Base-by-base conservation (phyloP, 1,140 invertebrate species). In the Cardiocondyla obscurior region DNA sequence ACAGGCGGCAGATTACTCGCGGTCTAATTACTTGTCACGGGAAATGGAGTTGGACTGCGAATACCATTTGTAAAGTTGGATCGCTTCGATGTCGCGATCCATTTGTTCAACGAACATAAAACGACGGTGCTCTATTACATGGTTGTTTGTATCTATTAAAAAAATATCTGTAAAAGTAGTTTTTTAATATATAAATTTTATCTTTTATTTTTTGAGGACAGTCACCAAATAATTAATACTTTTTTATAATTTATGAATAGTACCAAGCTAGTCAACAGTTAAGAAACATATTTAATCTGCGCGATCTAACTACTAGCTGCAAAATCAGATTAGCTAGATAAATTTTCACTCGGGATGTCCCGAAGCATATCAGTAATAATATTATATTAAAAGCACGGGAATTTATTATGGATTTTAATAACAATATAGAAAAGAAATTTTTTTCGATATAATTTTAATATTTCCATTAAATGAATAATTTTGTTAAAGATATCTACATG, bases 1-100 rank as follows among this genome's bases (percentile, higher is more conserved):
- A 51, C 22, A 14, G 39, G 39, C 70, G 70, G 70, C 57, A 70
- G 85, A 86, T 76, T 76, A 86, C 84, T 79, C 74, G 74, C 33
- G 62, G 44, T 79, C 74, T 79, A 79, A 79, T 79, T 79, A 79
- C 74, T 69, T 79, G 62, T 79, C 74, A 67, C 60, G 53, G 49
- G 33, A 69, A 79, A 79, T 53, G 74, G 62, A 62, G 62, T 79
- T 79, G 36, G 74, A 53, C 49, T 69, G 33, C 62, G 62, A 67
- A 49, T 46, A 67, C 62, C 19, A 36, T 36, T 33, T 44, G 58
- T 33, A 16, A 79, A 79, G 60, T 79, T 79, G 74, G 62, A 55
- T 79, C 60, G 46, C 53, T 67, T 46, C 62, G 33, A 53, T 79
- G 74, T 79, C 74, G 12, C 46, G 33, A 67, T 79, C 49, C 69